These are phyloP conservation scores for Saguinus imperator DNA, from an alignment of 2,113 vertebrate species.

Conservation along the genomic window DNA sequence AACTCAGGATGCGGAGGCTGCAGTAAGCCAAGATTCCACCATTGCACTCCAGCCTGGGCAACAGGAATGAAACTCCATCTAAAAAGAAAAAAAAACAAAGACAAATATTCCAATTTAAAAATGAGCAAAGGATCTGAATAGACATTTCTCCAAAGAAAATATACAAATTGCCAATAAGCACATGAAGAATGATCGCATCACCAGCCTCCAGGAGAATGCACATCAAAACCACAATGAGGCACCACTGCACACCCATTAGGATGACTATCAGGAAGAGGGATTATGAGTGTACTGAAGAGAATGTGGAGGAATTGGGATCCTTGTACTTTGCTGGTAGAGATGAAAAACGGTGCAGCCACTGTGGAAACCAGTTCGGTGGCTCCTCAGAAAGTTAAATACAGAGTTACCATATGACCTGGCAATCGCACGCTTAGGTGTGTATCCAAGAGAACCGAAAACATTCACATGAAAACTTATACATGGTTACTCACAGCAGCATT, in stretches of 20 bases:
- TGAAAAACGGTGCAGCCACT: background rate
- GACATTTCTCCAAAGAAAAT: background rate
- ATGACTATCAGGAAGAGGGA: background rate
- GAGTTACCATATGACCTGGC: background rate
- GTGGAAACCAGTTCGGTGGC: background rate
- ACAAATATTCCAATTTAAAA: background rate
- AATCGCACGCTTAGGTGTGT: background rate
- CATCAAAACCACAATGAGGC: background rate
- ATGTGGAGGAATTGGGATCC: background rate
- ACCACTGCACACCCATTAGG: background rate
- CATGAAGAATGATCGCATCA: background rate
- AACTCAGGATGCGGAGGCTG: too few species aligned
- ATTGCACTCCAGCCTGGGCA: too few species aligned
- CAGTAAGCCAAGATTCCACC: too few species aligned
- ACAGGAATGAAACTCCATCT: too few species aligned
- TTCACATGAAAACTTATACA: background rate
- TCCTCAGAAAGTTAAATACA: background rate
- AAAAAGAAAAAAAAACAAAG: background rate
- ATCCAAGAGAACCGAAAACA: background rate
- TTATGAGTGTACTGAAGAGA: background rate
- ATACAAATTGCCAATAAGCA: background rate
- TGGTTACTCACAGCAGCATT: background rate
- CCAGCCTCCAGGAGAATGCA: background rate
- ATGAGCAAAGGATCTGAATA: background rate
- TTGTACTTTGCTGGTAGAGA: background rate